Percentiles rank a stretch among this genome's conserved stretches.
Evolutionary conservation across 2,113 vertebrate genomes (phyloP).

Genomic region (Pseudopipra pipra): DNA sequence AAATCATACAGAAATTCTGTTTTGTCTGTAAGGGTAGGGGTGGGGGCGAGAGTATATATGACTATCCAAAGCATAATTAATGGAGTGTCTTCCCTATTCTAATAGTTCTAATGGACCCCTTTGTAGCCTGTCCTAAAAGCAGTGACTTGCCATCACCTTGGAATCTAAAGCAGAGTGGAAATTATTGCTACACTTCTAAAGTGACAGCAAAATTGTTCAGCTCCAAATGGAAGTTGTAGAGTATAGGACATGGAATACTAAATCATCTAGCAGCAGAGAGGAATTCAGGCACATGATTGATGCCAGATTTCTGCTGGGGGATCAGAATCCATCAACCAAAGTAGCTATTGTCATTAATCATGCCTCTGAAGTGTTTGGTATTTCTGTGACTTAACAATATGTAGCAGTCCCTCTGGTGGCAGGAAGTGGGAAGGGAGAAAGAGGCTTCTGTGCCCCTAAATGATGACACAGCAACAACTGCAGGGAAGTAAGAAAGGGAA

Average conservation of each 20-base stretch:
- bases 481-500: not conserved
- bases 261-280: conserved; percentile 51
- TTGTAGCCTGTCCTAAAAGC: not conserved
- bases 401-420: not conserved
- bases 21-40: not conserved
- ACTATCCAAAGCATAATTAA: not conserved
- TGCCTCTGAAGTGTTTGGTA: not conserved
- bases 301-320: conserved; percentile 51
- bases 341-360: conserved; percentile 40
- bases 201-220: conserved; percentile 35
- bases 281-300: conserved; percentile 50
- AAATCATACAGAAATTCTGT: not conserved
- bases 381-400: conserved; percentile 1
- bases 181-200: conserved; percentile 54
- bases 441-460: not conserved
- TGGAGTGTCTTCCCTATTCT: not conserved
- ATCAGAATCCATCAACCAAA: conserved; percentile 61
- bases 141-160: not conserved
- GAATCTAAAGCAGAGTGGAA: conserved; percentile 36
- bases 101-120: not conserved
- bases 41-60: not conserved
- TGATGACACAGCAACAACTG: not conserved
- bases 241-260: conserved; percentile 19
- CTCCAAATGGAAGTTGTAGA: conserved; percentile 42
- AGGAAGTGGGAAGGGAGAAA: not conserved